phyloP scores from a whole-genome alignment of 2,113 vertebrate species.

The Salminus brasiliensis region DNA sequence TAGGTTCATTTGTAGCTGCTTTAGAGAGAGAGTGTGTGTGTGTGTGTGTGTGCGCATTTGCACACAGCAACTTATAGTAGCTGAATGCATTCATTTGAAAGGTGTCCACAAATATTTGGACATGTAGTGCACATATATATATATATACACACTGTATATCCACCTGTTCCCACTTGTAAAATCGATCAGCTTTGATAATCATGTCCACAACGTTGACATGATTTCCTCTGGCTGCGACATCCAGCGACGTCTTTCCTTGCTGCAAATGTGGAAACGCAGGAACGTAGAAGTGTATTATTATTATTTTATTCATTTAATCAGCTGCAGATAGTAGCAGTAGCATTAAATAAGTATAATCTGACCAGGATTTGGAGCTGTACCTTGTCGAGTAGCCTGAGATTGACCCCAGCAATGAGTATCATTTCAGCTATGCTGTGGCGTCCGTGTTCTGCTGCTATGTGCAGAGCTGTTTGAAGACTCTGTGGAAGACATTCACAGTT shows the following conservation, averaged over 20 bases:
- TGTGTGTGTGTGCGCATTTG: no score
- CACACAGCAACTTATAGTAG: no score
- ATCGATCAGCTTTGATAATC: conserved; percentile 90
- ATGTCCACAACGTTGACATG: conserved; percentile 86
- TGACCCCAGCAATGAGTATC: conserved; percentile 83
- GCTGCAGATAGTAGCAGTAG: background rate
- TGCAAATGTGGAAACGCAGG: conserved; percentile 59
- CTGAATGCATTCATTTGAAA: no score
- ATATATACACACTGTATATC: no score
- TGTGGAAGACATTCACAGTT: conserved; percentile 56
- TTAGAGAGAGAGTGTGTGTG: no score
- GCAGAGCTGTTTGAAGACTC: conserved; percentile 86
- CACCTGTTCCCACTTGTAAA: conserved; percentile 88
- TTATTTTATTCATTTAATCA: background rate
- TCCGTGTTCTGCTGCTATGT: conserved; percentile 83
- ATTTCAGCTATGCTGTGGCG: conserved; percentile 84
- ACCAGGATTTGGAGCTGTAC: conserved; percentile 58
- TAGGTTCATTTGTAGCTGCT: no score
- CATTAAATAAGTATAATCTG: background rate
- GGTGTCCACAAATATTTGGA: no score
- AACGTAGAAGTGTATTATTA: no score
- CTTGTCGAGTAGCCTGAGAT: conserved; percentile 86
- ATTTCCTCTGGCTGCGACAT: conserved; percentile 85
- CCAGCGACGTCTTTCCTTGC: conserved; percentile 88
- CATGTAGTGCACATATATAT: no score